These are phyloP conservation scores for Tiliacea citrago DNA, from an alignment of 2,888 invertebrate genomes.

Conservation along the genomic window DNA sequence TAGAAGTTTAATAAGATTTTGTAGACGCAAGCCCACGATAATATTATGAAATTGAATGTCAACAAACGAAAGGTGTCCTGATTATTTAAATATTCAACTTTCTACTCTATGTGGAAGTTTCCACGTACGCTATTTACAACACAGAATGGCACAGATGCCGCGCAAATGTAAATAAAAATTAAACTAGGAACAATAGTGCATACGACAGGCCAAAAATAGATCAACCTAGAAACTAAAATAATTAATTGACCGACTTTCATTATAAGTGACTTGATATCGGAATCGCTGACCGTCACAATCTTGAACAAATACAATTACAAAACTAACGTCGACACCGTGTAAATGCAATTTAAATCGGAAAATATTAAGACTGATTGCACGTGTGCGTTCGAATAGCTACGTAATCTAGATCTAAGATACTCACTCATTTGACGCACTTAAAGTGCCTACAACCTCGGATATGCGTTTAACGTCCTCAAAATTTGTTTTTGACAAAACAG, in stretches of 20 bases:
- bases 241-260: conserved; percentile 73
- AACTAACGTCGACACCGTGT: conserved; percentile 67
- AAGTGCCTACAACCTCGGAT: conserved; percentile 71
- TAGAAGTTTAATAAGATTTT: conserved; percentile 28
- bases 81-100: conserved; percentile 72
- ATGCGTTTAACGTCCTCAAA: conserved; percentile 68
- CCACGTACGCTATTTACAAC: conserved; percentile 64
- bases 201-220: conserved; percentile 81
- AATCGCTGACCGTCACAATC: conserved; percentile 60
- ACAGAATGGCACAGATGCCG: conserved; percentile 25
- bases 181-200: conserved; percentile 73
- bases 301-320: conserved; percentile 73
- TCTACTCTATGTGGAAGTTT: conserved; percentile 69
- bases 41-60: conserved; percentile 78
- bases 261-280: conserved; percentile 64
- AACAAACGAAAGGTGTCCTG: conserved; percentile 78
- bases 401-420: conserved; percentile 75
- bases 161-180: conserved; percentile 63
- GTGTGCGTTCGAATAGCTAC: conserved; percentile 78
- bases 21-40: conserved; percentile 65
- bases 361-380: conserved; percentile 79
- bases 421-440: conserved; percentile 80
- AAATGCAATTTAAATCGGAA: conserved; percentile 75
- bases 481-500: conserved; percentile 71
- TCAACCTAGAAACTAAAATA: conserved; percentile 83